Evolutionary conservation across 1,140 invertebrate species (phyloP), one percentile per base, ranked within the genome.

Genomic region (Hyposmocoma kahamanoa): DNA sequence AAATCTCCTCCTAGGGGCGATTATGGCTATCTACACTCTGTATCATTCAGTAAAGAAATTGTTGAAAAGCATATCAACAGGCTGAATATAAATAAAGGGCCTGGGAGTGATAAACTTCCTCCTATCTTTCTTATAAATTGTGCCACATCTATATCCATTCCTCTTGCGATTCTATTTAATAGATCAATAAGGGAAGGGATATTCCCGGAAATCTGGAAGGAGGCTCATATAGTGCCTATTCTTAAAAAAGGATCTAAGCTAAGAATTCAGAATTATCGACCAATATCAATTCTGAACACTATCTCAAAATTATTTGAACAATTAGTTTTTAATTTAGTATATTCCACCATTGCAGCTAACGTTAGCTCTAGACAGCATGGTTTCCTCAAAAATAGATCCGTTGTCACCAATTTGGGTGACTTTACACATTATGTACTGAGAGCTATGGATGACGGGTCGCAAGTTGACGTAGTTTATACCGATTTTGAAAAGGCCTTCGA

Each of bases 151-250:
- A 3, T 39, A 39, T 3, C 3, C 10, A 20, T 8, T 5, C 36
- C 36, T 5, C 13, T 39, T 10, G 3, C 17, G 10, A 89, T 92
- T 19, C n/a, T 39, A 17, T 39, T 39, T 39, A 39, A 18, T 20
- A 10, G 4, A 39, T 39, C 36, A 2, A 3, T 39, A 8, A 6
- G 2, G 6, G 17, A 17, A 8, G 36, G 19, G 5, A 39, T 39
- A 4, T 18, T 39, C n/a, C 36, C 36, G 13, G 17, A 19, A 3
- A 18, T 39, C 9, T 39, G 36, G 36, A 39, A 39, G n/a, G 15
- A 18, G 6, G 36, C 36, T 5, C 20, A 19, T 19, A 19, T 39
- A 5, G 5, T 19, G 2, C 36, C 36, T 3, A 20, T 39, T 5
- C 20, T 19, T 20, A 39, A 39, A 19, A 19, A 18, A 19, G 36